These are phyloP conservation scores for Leuctra nigra DNA, from an alignment of 2,888 invertebrate genomes.

Conservation along the genomic window DNA sequence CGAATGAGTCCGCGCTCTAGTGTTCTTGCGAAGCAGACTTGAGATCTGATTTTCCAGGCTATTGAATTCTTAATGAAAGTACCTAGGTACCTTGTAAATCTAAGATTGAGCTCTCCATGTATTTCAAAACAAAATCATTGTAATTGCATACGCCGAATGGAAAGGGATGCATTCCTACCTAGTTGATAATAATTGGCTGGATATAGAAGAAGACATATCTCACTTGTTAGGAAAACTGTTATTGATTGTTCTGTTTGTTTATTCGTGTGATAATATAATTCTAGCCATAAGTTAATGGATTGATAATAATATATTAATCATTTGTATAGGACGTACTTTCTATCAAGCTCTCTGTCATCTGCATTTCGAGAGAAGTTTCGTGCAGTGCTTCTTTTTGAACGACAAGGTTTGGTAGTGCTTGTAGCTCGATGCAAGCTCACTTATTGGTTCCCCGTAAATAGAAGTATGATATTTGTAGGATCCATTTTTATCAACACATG, in stretches of 20 bases:
- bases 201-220: slow-evolving; percentile 30
- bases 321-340: slow-evolving; percentile 10
- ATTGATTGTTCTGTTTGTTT: slow-evolving; percentile 31
- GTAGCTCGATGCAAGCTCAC: not conserved
- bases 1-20: not conserved
- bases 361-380: not conserved
- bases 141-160: slow-evolving; percentile 6
- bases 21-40: not conserved
- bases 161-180: slow-evolving; percentile 27
- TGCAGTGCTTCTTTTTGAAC: not conserved
- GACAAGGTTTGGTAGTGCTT: not conserved
- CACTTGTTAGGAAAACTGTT: slow-evolving; percentile 30
- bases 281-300: slow-evolving; percentile 31
- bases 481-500: slow-evolving; percentile 10
- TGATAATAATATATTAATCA: slow-evolving; percentile 18
- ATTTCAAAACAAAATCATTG: not conserved
- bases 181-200: slow-evolving; percentile 27
- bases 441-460: not conserved
- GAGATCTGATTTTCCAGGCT: slow-evolving; percentile 17
- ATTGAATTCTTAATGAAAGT: not conserved
- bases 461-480: not conserved
- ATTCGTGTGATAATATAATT: slow-evolving; percentile 29
- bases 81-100: not conserved
- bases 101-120: not conserved
- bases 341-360: slow-evolving; percentile 13